Evolutionary conservation across 2,888 invertebrate genomes (phyloP), one percentile per base, ranked within the genome.

Genomic region (Amorpha juglandis): DNA sequence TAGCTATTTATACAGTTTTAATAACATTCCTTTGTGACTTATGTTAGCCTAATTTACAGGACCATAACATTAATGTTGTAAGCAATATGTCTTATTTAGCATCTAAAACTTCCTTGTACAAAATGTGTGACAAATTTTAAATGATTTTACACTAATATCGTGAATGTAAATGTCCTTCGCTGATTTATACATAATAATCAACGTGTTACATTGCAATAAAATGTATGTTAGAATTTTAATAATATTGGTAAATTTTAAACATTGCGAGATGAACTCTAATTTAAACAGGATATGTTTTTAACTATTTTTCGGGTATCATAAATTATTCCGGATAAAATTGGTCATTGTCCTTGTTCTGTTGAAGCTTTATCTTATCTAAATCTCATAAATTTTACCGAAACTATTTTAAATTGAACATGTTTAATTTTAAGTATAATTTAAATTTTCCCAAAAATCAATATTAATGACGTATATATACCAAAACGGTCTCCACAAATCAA

Each of bases 321-420:
- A 0, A 50, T 50, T 1, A 50, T 9, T 19, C 9, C 19, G 8
- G n/a, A 38, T n/a, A 33, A 16, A 55, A 8, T 35, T 55, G 16
- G 38, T 58, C 16, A 42, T 21, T 1, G 58, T 58, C 16, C 58
- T 14, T 19, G 38, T 58, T 42, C 58, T 6, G 38, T 42, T 42
- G n/a, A 42, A 33, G 12, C 19, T 42, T 38, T 58, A 58, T 58
- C 58, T 58, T 58, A 58, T 58, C 58, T 42, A 19, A 19, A 58
- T 42, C 58, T 8, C 58, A 58, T 58, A 58, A 38, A 58, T 58
- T 19, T 38, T 42, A 16, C 12, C 38, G 19, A 58, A 38, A 55
- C 9, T 55, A 55, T 38, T 55, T 35, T 16, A 38, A 55, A 55
- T 19, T 50, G n/a, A 19, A 11, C 11, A 21, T 27, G 14, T 53